phyloP scores from a whole-genome alignment of 2,113 vertebrate species.

The Tricholaema leucomelas region DNA sequence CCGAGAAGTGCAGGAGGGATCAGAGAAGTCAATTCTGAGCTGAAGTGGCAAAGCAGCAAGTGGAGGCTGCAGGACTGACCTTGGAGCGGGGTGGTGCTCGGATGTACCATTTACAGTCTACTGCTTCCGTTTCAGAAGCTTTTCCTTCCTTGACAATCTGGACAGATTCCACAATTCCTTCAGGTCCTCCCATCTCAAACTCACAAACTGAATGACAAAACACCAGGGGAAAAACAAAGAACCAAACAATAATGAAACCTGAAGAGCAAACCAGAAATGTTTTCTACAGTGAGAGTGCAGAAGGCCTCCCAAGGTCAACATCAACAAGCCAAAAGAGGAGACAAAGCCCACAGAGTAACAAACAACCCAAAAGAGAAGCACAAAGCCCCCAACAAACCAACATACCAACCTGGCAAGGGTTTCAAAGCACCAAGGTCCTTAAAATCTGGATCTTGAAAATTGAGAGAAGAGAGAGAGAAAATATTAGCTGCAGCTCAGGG shows the following conservation, averaged over 20 bases:
- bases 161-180: slow-evolving; percentile 96
- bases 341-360: too few species aligned
- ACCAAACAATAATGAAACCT: slow-evolving; percentile 62
- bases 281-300: slow-evolving; percentile 57
- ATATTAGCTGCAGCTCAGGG: slow-evolving; percentile 62
- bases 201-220: slow-evolving; percentile 88
- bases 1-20: slow-evolving; percentile 3
- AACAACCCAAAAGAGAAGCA: neutral
- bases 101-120: slow-evolving; percentile 99
- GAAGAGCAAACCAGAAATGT: slow-evolving; percentile 68
- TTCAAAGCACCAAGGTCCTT: slow-evolving; percentile 94
- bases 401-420: slow-evolving; percentile 96
- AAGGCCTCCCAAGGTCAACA: neutral
- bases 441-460: slow-evolving; percentile 97
- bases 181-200: slow-evolving; percentile 96
- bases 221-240: neutral
- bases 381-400: slow-evolving; percentile 27
- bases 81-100: slow-evolving; percentile 94
- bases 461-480: slow-evolving; percentile 68
- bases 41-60: slow-evolving; percentile 29
- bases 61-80: slow-evolving; percentile 80
- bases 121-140: slow-evolving; percentile 89
- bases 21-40: slow-evolving; percentile 51
- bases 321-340: too few species aligned
- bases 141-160: slow-evolving; percentile 96